These are phyloP conservation scores for Calliopum simillimum DNA, from an alignment of 2,888 invertebrate species.

Conservation along the genomic window DNA sequence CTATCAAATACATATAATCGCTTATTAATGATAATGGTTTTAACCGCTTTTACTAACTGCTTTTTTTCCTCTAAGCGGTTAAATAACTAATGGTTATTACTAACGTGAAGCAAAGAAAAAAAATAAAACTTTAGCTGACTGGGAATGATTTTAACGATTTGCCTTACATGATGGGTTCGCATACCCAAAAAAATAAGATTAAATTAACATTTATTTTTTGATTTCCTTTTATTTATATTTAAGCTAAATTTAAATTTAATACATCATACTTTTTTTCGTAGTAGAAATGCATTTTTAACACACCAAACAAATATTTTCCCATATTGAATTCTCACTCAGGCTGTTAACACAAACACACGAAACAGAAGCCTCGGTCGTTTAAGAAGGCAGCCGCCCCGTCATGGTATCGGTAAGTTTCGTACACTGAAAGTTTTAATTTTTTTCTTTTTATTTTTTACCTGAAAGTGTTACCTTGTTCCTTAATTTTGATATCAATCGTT, in stretches of 20 bases:
- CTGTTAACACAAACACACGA: conserved; percentile 69
- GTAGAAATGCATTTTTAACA: conserved; percentile 6
- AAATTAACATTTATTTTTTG: conserved; percentile 12
- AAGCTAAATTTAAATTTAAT: conserved; percentile 27
- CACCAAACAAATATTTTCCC: conserved; percentile 24
- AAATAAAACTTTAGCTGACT: too few species aligned
- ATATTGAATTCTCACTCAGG: conserved; percentile 62
- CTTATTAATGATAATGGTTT: too few species aligned
- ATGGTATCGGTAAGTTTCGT: conserved; percentile 67
- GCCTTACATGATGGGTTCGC: too few species aligned
- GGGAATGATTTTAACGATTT: too few species aligned
- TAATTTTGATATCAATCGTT: too few species aligned
- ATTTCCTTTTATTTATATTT: conserved; percentile 24
- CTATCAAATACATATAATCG: too few species aligned
- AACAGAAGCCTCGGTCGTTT: conserved; percentile 69
- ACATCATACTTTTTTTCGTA: background rate
- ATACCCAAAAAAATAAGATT: too few species aligned
- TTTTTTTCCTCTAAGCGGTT: too few species aligned
- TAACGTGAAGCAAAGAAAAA: too few species aligned
- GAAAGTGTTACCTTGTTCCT: background rate
- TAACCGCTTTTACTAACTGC: too few species aligned
- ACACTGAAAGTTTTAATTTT: conserved; percentile 14
- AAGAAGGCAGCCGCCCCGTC: conserved; percentile 69
- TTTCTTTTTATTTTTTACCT: conserved; percentile 30
- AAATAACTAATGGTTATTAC: too few species aligned